A percentile compares a stretch with the other conserved stretches of the same genome.
Conservation (phyloP, 2,888 invertebrate genomes). For the Zaprionus obscuricornis region DNA sequence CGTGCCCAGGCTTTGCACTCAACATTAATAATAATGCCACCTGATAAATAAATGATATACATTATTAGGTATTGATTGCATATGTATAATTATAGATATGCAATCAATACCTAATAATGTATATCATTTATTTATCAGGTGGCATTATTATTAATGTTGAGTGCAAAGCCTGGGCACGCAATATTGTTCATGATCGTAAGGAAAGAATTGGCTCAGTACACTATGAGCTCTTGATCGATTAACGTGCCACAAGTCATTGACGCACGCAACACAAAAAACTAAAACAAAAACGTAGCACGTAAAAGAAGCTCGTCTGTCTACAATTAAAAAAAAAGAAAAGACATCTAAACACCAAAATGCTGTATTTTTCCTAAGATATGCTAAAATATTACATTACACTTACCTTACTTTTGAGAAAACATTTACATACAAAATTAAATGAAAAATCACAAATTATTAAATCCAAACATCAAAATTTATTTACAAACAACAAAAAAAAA, state of each 20-base stretch:
- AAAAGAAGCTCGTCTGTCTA: conserved; percentile 23
- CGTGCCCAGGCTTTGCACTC: conserved; percentile 90
- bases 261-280: too few relatives aligned
- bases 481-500: not conserved
- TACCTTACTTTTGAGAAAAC: too few relatives aligned
- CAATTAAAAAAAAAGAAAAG: not conserved
- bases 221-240: conserved; percentile 88
- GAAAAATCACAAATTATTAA: too few relatives aligned
- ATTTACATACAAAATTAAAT: too few relatives aligned
- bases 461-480: too few relatives aligned
- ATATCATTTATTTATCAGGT: too few relatives aligned
- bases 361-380: conserved; percentile 35
- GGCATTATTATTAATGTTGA: conserved; percentile 87
- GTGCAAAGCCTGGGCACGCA: conserved; percentile 89
- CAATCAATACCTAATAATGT: too few relatives aligned
- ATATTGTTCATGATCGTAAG: conserved; percentile 87
- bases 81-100: too few relatives aligned
- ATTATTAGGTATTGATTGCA: too few relatives aligned
- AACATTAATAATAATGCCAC: conserved; percentile 86
- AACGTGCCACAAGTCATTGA: conserved; percentile 51
- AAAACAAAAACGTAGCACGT: conserved; percentile 10
- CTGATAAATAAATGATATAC: too few relatives aligned
- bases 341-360: conserved; percentile 50
- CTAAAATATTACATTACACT: not conserved
- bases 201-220: conserved; percentile 89